Conservation (phyloP, 1,140 invertebrate species). For the Polypedilum vanderplanki region DNA sequence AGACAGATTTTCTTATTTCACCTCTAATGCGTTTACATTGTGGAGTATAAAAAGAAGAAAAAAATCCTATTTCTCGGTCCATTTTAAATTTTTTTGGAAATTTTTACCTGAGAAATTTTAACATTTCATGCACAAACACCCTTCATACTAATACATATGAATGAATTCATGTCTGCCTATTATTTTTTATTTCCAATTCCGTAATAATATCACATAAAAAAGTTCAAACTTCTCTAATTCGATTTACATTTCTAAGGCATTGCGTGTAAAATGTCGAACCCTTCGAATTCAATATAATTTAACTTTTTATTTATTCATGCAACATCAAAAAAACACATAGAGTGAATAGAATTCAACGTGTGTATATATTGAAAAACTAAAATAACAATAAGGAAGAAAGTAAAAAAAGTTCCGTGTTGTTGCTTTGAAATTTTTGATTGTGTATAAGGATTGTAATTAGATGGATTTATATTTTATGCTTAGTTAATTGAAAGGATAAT, state of each 20-base stretch:
- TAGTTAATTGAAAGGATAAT: no score
- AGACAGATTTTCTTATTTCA: neutral
- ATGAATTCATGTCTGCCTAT: neutral
- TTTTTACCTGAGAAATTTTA: neutral
- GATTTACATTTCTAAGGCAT: neutral
- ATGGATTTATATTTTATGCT: no score
- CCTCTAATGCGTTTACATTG: neutral
- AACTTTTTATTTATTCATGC: slow-evolving; percentile 14
- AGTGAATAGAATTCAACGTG: neutral
- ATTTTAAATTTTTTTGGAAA: neutral
- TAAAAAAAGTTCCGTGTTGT: no score
- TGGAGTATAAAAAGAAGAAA: neutral
- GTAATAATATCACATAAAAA: neutral
- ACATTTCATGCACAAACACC: neutral
- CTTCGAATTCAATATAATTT: slow-evolving; percentile 19
- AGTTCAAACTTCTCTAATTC: neutral
- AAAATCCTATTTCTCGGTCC: slow-evolving; percentile 25
- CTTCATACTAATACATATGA: neutral
- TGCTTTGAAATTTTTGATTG: no score
- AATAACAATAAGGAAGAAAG: no score
- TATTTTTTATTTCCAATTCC: no score
- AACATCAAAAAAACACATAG: neutral
- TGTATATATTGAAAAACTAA: no score
- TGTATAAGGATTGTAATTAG: no score
- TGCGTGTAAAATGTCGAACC: neutral